A percentile compares a stretch with the other conserved stretches of the same genome.
Conservation (phyloP, 1,140 invertebrate genomes). For the Brachystomella parvula region DNA sequence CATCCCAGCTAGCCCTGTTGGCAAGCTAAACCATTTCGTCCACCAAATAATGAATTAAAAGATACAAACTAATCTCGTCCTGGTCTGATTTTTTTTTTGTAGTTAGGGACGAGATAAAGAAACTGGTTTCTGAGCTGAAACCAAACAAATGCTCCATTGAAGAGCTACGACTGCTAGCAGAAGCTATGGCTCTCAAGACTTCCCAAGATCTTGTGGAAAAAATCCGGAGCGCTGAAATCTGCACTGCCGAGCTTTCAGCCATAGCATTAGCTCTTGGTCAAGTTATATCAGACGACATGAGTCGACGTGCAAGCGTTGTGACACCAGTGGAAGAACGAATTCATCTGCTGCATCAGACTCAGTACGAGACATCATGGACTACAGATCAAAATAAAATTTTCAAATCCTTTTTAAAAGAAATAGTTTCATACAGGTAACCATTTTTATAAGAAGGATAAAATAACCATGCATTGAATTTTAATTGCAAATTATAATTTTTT, state of each 20-base stretch:
- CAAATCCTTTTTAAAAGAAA: neutral
- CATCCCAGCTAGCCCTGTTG: too few relatives aligned
- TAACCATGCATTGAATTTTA: neutral
- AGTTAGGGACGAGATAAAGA: too few relatives aligned
- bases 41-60: too few relatives aligned
- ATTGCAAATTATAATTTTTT: neutral
- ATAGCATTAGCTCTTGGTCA: neutral
- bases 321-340: neutral
- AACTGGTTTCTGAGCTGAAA: too few relatives aligned
- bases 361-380: neutral
- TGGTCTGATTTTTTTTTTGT: too few relatives aligned
- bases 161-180: too few relatives aligned
- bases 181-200: too few relatives aligned
- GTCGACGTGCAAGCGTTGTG: neutral
- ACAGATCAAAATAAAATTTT: neutral
- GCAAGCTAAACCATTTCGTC: too few relatives aligned
- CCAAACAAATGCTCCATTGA: too few relatives aligned
- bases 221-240: too few relatives aligned
- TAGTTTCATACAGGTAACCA: neutral
- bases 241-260: neutral
- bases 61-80: too few relatives aligned
- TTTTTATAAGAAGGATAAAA: neutral
- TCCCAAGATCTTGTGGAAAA: too few relatives aligned
- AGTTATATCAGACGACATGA: neutral
- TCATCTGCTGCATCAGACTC: neutral